Evolutionary conservation across 2,888 invertebrate genomes (phyloP).

Genomic region (Mesopsocus fuscifrons): DNA sequence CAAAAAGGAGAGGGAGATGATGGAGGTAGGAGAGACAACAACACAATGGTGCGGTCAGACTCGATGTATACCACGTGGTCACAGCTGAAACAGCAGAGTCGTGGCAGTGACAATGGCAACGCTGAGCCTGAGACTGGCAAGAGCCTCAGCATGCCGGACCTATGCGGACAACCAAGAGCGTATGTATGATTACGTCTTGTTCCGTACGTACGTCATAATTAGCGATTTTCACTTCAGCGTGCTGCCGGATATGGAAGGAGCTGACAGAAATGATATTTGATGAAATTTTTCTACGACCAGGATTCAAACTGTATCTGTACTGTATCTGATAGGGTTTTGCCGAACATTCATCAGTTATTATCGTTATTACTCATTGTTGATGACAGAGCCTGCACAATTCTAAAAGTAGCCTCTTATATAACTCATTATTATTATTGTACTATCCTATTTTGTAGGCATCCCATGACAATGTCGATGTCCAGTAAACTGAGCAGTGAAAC

Average conservation of each 20-base stretch:
- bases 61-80: constrained; percentile 80
- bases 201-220: too few relatives aligned
- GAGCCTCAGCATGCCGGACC: constrained; percentile 65
- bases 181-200: too few relatives aligned
- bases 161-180: constrained; percentile 28
- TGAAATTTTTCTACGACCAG: too few relatives aligned
- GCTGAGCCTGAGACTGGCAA: constrained; percentile 24
- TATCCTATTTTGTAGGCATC: not conserved
- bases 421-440: not conserved
- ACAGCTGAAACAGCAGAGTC: constrained; percentile 45
- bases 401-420: not conserved
- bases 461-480: constrained; percentile 8
- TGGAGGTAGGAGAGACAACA: constrained; percentile 18
- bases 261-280: too few relatives aligned
- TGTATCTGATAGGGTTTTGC: too few relatives aligned
- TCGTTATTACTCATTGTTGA: too few relatives aligned
- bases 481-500: constrained; percentile 12
- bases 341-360: too few relatives aligned
- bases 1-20: too few relatives aligned
- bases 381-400: not conserved
- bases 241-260: too few relatives aligned
- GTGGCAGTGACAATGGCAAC: constrained; percentile 31
- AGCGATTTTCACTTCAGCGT: too few relatives aligned
- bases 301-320: too few relatives aligned
- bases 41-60: constrained; percentile 68